Evolutionary conservation across 1,140 invertebrate genomes (phyloP).

Genomic region (Leptoteleia sp.): DNA sequence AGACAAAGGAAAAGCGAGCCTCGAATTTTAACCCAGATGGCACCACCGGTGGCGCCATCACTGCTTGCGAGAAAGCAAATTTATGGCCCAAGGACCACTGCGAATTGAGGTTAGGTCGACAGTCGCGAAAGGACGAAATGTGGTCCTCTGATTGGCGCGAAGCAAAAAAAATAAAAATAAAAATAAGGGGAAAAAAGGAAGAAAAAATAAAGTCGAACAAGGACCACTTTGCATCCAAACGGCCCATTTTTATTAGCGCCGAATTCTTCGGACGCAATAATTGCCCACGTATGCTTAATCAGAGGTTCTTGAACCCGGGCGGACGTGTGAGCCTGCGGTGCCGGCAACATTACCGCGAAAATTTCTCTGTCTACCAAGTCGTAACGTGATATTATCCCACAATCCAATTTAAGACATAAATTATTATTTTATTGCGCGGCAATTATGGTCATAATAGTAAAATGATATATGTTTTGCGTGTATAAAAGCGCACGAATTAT

Average conservation of each 20-base stretch:
- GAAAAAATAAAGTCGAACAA: no score
- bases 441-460: constrained; percentile 15
- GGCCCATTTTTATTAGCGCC: constrained; percentile 37
- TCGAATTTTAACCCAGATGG: no score
- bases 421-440: constrained; percentile 27
- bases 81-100: no score
- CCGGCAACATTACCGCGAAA: constrained; percentile 56
- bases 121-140: background rate
- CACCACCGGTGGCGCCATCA: background rate
- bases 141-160: constrained; percentile 17
- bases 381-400: constrained; percentile 40
- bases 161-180: constrained; percentile 8
- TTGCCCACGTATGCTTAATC: constrained; percentile 66
- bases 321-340: constrained; percentile 36
- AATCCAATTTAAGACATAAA: constrained; percentile 38
- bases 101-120: constrained; percentile 1
- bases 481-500: background rate
- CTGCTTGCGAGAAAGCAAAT: constrained; percentile 16
- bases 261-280: constrained; percentile 59
- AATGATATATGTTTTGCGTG: constrained; percentile 14
- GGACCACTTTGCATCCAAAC: constrained; percentile 29
- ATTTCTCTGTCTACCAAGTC: constrained; percentile 45
- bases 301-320: constrained; percentile 63
- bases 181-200: no score
- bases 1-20: no score